A percentile compares a stretch with the other conserved stretches of the same genome.
Evolutionary conservation across 2,113 vertebrate genomes (phyloP).

Genomic region (Macrotus californicus): DNA sequence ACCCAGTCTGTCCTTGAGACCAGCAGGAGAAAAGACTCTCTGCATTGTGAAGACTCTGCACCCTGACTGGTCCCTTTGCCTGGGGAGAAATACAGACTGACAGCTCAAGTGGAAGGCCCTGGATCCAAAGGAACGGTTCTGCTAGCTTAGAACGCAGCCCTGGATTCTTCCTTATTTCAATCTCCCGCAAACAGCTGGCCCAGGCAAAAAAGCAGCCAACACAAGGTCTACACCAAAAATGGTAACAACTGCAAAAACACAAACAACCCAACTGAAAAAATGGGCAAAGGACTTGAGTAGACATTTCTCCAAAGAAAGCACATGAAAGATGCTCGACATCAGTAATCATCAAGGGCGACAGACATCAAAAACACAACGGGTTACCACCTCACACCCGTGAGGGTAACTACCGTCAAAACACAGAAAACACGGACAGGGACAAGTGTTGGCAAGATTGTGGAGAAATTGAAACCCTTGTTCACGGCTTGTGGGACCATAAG

Average conservation of each 20-base stretch:
- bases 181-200: neutral
- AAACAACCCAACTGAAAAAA: neutral
- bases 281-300: neutral
- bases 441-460: neutral
- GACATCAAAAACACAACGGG: neutral
- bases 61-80: neutral
- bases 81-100: neutral
- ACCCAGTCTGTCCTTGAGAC: neutral
- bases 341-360: neutral
- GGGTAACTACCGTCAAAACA: neutral
- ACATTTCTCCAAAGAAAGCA: neutral
- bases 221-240: neutral
- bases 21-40: too few species aligned
- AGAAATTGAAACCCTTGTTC: neutral
- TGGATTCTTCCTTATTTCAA: neutral
- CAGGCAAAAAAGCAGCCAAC: neutral
- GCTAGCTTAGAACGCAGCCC: neutral
- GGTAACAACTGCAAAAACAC: neutral
- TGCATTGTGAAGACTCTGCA: neutral
- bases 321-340: neutral
- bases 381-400: neutral
- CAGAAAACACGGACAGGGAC: neutral
- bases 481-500: neutral
- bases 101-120: neutral
- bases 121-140: neutral